Evolutionary conservation across 2,113 vertebrate species (phyloP).

Genomic region (Cygnus buccinator): DNA sequence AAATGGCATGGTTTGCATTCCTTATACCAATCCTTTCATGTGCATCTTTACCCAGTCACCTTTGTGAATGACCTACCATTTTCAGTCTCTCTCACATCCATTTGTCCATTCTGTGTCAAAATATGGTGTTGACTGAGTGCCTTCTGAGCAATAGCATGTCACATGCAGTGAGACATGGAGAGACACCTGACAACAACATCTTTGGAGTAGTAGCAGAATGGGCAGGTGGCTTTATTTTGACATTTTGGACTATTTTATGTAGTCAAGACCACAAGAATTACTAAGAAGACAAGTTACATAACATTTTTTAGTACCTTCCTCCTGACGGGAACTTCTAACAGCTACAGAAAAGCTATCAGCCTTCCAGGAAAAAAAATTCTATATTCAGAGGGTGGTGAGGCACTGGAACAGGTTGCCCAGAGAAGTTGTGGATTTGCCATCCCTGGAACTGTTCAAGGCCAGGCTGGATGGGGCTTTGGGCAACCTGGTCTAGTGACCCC

Average conservation of each 20-base stretch:
- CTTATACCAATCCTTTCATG: background rate
- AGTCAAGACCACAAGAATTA: background rate
- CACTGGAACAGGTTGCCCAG: background rate
- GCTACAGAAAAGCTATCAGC: background rate
- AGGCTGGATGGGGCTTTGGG: background rate
- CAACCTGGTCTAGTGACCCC: background rate
- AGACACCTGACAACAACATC: background rate
- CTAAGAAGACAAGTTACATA: background rate
- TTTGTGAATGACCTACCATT: background rate
- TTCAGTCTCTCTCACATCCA: background rate
- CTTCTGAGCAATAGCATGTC: background rate
- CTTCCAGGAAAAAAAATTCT: background rate
- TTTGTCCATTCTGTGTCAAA: background rate
- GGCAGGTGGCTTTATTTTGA: background rate
- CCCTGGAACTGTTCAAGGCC: background rate
- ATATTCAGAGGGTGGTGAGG: background rate
- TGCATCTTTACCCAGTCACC: background rate
- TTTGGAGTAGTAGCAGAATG: background rate
- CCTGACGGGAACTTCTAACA: background rate
- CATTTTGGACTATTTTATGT: background rate
- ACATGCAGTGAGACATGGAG: background rate
- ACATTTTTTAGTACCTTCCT: background rate
- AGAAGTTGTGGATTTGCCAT: background rate
- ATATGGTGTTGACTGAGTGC: background rate
- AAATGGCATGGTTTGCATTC: background rate